Percentiles rank a stretch among this genome's conserved stretches.
These are phyloP conservation scores for Nymphalis urticae DNA, from an alignment of 2,888 invertebrate species.

Conservation along the genomic window DNA sequence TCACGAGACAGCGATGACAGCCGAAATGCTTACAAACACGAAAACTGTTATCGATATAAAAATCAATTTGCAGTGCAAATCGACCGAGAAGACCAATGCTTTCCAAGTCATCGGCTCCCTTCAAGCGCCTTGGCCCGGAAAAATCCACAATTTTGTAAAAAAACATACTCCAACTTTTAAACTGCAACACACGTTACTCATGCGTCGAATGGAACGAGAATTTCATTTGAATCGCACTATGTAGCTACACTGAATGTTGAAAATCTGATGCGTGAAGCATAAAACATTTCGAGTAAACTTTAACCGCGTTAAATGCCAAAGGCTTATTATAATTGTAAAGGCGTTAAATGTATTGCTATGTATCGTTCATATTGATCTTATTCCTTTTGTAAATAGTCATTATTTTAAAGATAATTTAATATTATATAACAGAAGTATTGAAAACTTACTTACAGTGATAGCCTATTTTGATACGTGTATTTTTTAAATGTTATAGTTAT, in stretches of 20 bases:
- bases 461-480: too few species aligned
- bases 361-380: too few species aligned
- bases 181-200: constrained; percentile 36
- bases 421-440: too few species aligned
- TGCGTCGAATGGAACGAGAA: constrained; percentile 34
- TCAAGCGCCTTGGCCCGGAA: constrained; percentile 69
- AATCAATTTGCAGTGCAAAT: constrained; percentile 79
- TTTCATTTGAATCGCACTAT: constrained; percentile 37
- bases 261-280: constrained; percentile 38
- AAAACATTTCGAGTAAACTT: constrained; percentile 32
- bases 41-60: constrained; percentile 58
- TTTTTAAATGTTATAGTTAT: too few species aligned
- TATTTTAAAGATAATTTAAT: too few species aligned
- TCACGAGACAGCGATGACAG: constrained; percentile 45
- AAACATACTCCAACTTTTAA: constrained; percentile 45
- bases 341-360: not conserved
- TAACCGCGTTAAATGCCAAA: constrained; percentile 22
- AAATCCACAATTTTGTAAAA: constrained; percentile 63
- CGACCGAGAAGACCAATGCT: constrained; percentile 74
- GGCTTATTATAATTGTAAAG: constrained; percentile 24
- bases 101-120: constrained; percentile 75
- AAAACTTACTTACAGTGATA: too few species aligned
- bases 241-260: constrained; percentile 33
- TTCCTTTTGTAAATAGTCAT: too few species aligned
- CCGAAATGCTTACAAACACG: constrained; percentile 49